Percentiles rank a stretch among this genome's conserved stretches.
phyloP scores from a whole-genome alignment of 2,797 vertebrate species.

The Sebastes flavidus region DNA sequence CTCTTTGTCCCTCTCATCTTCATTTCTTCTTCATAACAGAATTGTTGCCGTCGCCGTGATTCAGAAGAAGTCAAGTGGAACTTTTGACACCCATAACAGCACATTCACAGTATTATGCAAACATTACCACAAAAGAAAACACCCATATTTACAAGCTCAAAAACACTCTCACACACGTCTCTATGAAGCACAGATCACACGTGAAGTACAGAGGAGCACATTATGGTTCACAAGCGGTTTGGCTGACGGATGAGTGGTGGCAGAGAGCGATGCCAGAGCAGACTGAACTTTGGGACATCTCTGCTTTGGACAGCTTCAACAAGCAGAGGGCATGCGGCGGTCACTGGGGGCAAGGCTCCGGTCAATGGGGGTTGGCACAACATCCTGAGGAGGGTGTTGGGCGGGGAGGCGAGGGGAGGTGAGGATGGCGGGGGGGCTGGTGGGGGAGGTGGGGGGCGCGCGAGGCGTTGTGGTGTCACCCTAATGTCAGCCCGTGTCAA shows the following conservation, averaged over 20 bases:
- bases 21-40: neutral
- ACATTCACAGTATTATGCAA: neutral
- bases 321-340: conserved; percentile 80
- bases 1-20: neutral
- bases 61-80: neutral
- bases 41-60: neutral
- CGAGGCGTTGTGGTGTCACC: conserved; percentile 70
- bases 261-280: conserved; percentile 80
- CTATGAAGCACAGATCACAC: neutral
- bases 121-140: neutral
- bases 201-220: conserved; percentile 15
- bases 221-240: conserved; percentile 65
- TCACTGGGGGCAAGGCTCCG: conserved; percentile 80
- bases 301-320: conserved; percentile 79
- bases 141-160: neutral
- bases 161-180: neutral
- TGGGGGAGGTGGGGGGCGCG: neutral
- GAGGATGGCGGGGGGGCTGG: neutral
- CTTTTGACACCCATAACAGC: neutral
- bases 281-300: conserved; percentile 85
- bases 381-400: conserved; percentile 64
- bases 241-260: conserved; percentile 76
- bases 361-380: conserved; percentile 78
- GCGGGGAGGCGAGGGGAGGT: conserved; percentile 1
- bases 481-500: conserved; percentile 85